Evolutionary conservation across 23 tunicate species (phyloP).

Genomic region (Halocynthia aurantium): DNA sequence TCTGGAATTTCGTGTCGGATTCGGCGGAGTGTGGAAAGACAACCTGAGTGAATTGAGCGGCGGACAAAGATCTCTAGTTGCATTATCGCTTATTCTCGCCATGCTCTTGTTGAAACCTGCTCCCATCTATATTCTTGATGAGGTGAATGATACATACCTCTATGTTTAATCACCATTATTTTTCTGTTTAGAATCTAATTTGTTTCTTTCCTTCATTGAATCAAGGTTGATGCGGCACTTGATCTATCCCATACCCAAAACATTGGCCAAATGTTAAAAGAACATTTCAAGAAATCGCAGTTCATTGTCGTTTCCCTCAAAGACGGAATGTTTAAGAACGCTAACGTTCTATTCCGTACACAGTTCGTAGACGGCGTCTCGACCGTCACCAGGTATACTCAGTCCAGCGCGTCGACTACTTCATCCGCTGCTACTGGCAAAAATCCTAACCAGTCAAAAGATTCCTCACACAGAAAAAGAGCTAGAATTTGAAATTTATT

Average conservation of each 20-base stretch:
- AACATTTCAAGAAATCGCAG: conserved; percentile 89
- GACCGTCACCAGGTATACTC: conserved; percentile 53
- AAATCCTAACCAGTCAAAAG: too few species aligned
- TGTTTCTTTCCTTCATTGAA: not conserved
- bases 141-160: conserved; percentile 33
- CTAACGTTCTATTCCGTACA: conserved; percentile 89
- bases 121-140: conserved; percentile 95
- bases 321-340: conserved; percentile 98
- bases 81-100: conserved; percentile 84
- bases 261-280: conserved; percentile 90
- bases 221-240: conserved; percentile 73
- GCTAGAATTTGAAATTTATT: too few species aligned
- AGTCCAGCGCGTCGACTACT: not conserved
- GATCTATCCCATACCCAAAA: conserved; percentile 96
- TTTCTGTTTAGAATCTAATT: not conserved
- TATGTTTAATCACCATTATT: not conserved
- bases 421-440: conserved; percentile 3
- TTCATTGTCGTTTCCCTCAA: conserved; percentile 90
- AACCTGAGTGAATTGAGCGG: conserved; percentile 92
- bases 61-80: conserved; percentile 95
- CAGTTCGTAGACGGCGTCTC: conserved; percentile 96
- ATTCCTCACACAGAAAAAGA: too few species aligned
- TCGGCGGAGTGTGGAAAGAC: conserved; percentile 95
- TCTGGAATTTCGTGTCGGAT: conserved; percentile 88
- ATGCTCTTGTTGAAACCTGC: conserved; percentile 94